These are phyloP conservation scores for Abrostola triplasia DNA, from an alignment of 2,888 invertebrate genomes.

Conservation along the genomic window DNA sequence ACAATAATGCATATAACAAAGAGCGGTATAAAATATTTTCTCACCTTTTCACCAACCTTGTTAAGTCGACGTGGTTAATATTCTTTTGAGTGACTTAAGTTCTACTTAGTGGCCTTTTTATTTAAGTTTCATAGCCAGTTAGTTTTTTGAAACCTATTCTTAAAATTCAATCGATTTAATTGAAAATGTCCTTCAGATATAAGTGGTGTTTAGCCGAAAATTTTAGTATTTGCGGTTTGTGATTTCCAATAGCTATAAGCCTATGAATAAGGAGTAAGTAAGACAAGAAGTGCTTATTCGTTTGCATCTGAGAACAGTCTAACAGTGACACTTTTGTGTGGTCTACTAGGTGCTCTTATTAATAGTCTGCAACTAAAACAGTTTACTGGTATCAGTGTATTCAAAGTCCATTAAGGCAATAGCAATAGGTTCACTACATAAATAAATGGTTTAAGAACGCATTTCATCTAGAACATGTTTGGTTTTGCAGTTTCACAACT, in stretches of 20 bases:
- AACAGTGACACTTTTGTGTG: not conserved
- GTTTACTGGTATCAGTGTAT: too few relatives aligned
- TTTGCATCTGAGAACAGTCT: too few relatives aligned
- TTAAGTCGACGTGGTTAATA: constrained; percentile 24
- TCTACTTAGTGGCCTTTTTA: constrained; percentile 14
- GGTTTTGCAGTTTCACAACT: not conserved
- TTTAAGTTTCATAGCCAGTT: constrained; percentile 7
- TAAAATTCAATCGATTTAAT: constrained; percentile 28
- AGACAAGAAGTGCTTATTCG: too few relatives aligned
- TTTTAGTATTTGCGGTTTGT: constrained; percentile 17
- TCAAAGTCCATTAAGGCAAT: not conserved
- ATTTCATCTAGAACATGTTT: not conserved
- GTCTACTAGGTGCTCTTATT: not conserved
- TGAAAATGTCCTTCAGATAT: constrained; percentile 34
- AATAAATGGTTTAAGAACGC: not conserved
- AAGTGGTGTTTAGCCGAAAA: constrained; percentile 8
- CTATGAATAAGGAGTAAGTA: constrained; percentile 5
- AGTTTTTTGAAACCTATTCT: constrained; percentile 13
- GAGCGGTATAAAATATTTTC: constrained; percentile 37
- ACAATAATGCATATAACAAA: constrained; percentile 45
- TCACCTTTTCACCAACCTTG: constrained; percentile 28
- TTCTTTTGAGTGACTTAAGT: constrained; percentile 27
- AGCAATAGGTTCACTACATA: not conserved
- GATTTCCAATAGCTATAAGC: constrained; percentile 1
- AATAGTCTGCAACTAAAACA: too few relatives aligned